phyloP scores from a whole-genome alignment of 2,113 vertebrate genomes.

The Stegastes partitus region DNA sequence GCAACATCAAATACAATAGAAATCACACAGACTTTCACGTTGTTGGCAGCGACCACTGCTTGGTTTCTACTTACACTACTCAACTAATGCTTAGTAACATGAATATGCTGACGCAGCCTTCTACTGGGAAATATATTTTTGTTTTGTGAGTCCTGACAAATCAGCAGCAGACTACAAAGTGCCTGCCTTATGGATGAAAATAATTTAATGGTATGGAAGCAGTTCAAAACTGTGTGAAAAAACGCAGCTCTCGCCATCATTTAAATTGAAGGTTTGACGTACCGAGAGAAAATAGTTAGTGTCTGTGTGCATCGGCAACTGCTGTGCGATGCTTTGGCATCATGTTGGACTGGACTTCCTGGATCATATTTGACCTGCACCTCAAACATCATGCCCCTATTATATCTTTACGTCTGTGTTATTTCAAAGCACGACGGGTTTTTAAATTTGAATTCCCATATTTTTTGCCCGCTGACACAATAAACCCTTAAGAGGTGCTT shows the following conservation, averaged over 20 bases:
- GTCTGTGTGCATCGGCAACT: too few relatives aligned
- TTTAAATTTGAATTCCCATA: not conserved
- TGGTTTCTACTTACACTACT: slow-evolving; percentile 14
- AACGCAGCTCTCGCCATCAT: not conserved
- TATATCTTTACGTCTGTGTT: not conserved
- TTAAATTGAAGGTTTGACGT: not conserved
- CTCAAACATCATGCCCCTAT: not conserved
- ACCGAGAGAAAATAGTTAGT: too few relatives aligned
- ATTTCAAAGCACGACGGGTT: not conserved
- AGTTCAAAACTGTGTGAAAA: slow-evolving; percentile 7
- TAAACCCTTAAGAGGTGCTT: not conserved
- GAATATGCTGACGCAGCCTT: slow-evolving; percentile 34
- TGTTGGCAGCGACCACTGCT: not conserved
- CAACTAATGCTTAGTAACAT: slow-evolving; percentile 31
- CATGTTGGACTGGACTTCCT: not conserved
- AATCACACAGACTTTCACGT: slow-evolving; percentile 40
- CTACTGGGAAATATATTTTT: slow-evolving; percentile 28
- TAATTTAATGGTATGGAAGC: slow-evolving; percentile 10
- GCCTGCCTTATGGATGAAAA: slow-evolving; percentile 29
- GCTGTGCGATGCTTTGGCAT: too few relatives aligned
- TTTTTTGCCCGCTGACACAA: not conserved
- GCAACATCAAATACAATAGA: slow-evolving; percentile 35
- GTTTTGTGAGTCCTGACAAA: slow-evolving; percentile 28
- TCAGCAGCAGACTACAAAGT: slow-evolving; percentile 23
- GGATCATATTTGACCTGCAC: not conserved